Evolutionary conservation across 2,113 vertebrate genomes (phyloP).

Genomic region (Sporophila hypoxantha): DNA sequence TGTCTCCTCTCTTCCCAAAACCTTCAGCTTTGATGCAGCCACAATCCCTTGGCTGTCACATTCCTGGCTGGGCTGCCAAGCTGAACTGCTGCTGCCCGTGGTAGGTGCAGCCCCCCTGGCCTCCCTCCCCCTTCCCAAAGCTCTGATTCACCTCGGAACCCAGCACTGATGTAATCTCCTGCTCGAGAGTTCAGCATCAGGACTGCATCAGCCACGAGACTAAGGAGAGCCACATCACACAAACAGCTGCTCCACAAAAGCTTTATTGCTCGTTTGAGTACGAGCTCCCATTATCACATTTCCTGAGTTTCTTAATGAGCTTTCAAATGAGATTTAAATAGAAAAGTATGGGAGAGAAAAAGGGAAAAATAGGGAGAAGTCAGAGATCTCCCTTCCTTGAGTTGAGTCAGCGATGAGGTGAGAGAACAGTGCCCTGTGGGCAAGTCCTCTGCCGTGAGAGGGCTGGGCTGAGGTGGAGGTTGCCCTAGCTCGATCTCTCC

Average conservation of each 20-base stretch:
- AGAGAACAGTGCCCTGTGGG: background rate
- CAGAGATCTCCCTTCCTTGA: background rate
- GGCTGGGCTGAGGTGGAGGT: background rate
- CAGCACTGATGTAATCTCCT: conserved; percentile 37
- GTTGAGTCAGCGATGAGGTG: background rate
- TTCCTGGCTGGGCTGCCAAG: background rate
- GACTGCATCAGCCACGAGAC: conserved; percentile 21
- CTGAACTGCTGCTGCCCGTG: background rate
- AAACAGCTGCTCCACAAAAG: conserved; percentile 60
- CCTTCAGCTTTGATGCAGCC: background rate
- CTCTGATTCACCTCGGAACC: background rate
- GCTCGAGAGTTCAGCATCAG: conserved; percentile 24
- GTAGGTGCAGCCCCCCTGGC: background rate
- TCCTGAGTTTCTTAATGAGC: conserved; percentile 56
- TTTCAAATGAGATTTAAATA: conserved; percentile 57
- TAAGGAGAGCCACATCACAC: conserved; percentile 35
- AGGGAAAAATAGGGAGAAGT: background rate
- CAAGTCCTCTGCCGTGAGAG: rapidly evolving
- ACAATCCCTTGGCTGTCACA: rapidly evolving
- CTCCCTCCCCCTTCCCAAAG: background rate
- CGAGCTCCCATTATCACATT: conserved; percentile 42
- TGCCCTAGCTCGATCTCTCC: background rate
- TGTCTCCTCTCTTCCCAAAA: rapidly evolving
- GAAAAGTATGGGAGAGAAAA: background rate
- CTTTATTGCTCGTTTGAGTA: conserved; percentile 59